A percentile compares a stretch with the other conserved stretches of the same genome.
These are phyloP conservation scores for Macroglossus sobrinus DNA, from an alignment of 2,113 vertebrate species.

Conservation along the genomic window DNA sequence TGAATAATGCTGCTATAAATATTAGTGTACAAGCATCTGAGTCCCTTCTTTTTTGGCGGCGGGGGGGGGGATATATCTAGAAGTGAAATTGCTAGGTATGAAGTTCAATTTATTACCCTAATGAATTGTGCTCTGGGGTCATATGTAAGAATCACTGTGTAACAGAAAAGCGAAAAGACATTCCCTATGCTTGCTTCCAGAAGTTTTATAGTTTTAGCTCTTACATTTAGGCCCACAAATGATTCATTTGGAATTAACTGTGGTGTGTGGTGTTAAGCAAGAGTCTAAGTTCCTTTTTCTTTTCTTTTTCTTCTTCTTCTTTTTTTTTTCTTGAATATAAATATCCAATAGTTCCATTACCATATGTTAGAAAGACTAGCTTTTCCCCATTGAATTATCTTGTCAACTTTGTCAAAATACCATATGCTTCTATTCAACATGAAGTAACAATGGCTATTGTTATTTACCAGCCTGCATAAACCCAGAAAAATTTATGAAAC, in stretches of 20 bases:
- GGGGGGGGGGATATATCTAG: not conserved
- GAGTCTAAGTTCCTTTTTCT: not conserved
- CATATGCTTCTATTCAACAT: not conserved
- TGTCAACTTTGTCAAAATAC: not conserved
- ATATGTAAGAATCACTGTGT: not conserved
- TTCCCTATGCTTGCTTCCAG: not conserved
- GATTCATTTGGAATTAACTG: not conserved
- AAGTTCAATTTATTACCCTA: not conserved
- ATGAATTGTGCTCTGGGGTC: not conserved
- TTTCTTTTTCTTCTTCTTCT: not conserved
- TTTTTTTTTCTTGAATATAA: not conserved
- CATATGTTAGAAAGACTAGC: not conserved
- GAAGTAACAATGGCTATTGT: not conserved
- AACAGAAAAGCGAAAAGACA: not conserved
- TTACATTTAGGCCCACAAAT: not conserved
- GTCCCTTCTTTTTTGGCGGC: not conserved
- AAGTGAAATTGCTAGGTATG: not conserved
- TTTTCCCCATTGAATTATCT: not conserved
- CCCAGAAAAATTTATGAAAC: not conserved
- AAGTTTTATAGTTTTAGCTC: not conserved
- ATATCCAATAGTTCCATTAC: not conserved
- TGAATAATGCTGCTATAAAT: no score
- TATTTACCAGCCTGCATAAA: not conserved
- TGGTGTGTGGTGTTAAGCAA: not conserved
- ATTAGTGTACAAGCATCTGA: not conserved